A percentile compares a stretch with the other conserved stretches of the same genome.
Conservation (phyloP, 2,888 invertebrate species). For the Mesopsocus fuscifrons region DNA sequence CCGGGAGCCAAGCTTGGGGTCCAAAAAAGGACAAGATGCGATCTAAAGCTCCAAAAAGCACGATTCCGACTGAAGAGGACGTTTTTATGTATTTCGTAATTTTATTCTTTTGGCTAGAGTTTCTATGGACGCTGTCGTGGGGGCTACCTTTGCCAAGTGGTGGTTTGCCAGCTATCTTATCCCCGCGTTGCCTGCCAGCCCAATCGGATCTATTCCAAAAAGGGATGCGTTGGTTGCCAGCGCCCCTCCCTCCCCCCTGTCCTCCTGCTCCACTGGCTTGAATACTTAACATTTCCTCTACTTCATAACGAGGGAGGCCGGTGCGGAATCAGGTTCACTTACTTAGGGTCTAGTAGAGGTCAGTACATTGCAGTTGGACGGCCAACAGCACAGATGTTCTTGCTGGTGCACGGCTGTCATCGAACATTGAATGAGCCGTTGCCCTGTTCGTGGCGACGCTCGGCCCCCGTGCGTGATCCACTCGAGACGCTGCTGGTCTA, state of each 20-base stretch:
- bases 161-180: constrained; percentile 10
- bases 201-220: constrained; percentile 3
- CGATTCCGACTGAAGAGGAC: constrained; percentile 9
- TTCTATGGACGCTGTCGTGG: constrained; percentile 7
- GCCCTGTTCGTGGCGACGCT: too few relatives aligned
- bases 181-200: constrained; percentile 2
- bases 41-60: constrained; percentile 10
- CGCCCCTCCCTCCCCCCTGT: neutral
- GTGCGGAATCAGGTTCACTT: too few relatives aligned
- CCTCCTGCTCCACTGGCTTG: neutral
- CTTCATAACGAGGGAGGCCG: constrained; percentile 2
- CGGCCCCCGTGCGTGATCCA: too few relatives aligned
- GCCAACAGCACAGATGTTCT: too few relatives aligned
- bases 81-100: constrained; percentile 11
- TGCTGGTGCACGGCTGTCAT: too few relatives aligned
- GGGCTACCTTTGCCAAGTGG: constrained; percentile 8
- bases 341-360: too few relatives aligned
- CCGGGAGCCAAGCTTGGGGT: constrained; percentile 4
- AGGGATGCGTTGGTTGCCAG: constrained; percentile 4
- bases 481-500: too few relatives aligned
- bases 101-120: constrained; percentile 11
- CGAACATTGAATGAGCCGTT: too few relatives aligned
- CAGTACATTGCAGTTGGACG: too few relatives aligned
- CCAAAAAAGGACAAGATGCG: constrained; percentile 8
- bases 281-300: constrained; percentile 9